phyloP scores from a whole-genome alignment of 92 coral and sea anemone genomes.

The Siderastrea siderea region DNA sequence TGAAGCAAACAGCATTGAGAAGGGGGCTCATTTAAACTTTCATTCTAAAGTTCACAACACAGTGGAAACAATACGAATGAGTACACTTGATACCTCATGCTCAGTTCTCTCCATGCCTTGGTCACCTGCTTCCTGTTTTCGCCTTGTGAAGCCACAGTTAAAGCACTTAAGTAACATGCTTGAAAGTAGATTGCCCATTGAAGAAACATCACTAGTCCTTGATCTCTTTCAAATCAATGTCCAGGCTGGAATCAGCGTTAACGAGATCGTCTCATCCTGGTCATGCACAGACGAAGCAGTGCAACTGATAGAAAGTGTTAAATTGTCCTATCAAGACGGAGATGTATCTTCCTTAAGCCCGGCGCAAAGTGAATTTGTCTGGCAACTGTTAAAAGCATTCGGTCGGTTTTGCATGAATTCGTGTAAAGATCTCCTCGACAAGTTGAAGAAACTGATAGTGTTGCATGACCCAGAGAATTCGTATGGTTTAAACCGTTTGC shows the following conservation, averaged over 20 bases:
- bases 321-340: background rate
- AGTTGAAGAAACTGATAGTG: constrained; percentile 12
- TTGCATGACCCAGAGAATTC: background rate
- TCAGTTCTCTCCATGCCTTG: constrained; percentile 4
- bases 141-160: too few species aligned
- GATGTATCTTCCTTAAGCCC: background rate
- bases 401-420: constrained; percentile 15
- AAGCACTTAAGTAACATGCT: too few species aligned
- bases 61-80: background rate
- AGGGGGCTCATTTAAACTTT: background rate
- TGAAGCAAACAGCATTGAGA: background rate
- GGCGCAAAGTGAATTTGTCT: background rate
- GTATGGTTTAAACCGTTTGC: too few species aligned
- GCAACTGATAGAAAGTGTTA: background rate
- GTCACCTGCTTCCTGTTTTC: too few species aligned
- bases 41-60: background rate
- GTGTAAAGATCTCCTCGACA: background rate
- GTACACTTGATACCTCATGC: background rate
- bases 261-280: constrained; percentile 20
- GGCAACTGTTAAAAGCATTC: too few species aligned
- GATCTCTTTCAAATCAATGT: too few species aligned
- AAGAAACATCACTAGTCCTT: too few species aligned
- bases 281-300: background rate
- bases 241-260: too few species aligned
- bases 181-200: too few species aligned